A percentile compares a stretch with the other conserved stretches of the same genome.
phyloP scores from a whole-genome alignment of 1,140 invertebrate species.

The Druon quercuslanigerum region DNA sequence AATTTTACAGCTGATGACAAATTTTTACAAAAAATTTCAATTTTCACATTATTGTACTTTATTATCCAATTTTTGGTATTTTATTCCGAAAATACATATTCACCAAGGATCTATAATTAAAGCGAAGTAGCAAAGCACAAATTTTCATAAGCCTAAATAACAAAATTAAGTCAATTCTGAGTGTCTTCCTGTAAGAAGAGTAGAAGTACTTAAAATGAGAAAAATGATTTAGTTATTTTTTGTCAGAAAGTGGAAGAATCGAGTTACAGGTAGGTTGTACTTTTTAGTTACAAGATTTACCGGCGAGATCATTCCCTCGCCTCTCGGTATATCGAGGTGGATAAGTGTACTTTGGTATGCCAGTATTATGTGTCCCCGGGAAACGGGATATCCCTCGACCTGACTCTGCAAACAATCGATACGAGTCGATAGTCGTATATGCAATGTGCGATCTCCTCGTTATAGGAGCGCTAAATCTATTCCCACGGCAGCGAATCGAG shows the following conservation, averaged over 20 bases:
- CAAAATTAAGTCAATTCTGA: too few relatives aligned
- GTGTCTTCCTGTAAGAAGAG: not conserved
- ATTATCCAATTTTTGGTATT: too few relatives aligned
- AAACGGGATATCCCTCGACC: conserved; percentile 70
- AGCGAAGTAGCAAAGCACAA: too few relatives aligned
- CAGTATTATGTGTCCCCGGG: conserved; percentile 67
- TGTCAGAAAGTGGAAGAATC: conserved; percentile 33
- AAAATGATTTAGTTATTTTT: not conserved
- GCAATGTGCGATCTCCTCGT: conserved; percentile 49
- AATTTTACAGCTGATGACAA: too few relatives aligned
- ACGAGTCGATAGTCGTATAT: conserved; percentile 54
- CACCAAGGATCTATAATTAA: too few relatives aligned
- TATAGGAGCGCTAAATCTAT: conserved; percentile 51
- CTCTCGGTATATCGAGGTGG: conserved; percentile 47
- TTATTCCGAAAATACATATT: too few relatives aligned
- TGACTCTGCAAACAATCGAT: conserved; percentile 71
- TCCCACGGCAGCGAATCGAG: conserved; percentile 57
- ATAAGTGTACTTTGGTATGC: conserved; percentile 61
- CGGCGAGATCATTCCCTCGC: conserved; percentile 51
- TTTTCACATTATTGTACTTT: too few relatives aligned
- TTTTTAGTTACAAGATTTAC: conserved; percentile 49
- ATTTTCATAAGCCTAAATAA: too few relatives aligned
- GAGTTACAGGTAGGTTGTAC: conserved; percentile 36
- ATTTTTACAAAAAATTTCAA: too few relatives aligned
- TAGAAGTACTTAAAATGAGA: not conserved